These are phyloP conservation scores for Cyprinodon brontotheroides DNA, from an alignment of 2,113 vertebrate genomes.

Conservation along the genomic window DNA sequence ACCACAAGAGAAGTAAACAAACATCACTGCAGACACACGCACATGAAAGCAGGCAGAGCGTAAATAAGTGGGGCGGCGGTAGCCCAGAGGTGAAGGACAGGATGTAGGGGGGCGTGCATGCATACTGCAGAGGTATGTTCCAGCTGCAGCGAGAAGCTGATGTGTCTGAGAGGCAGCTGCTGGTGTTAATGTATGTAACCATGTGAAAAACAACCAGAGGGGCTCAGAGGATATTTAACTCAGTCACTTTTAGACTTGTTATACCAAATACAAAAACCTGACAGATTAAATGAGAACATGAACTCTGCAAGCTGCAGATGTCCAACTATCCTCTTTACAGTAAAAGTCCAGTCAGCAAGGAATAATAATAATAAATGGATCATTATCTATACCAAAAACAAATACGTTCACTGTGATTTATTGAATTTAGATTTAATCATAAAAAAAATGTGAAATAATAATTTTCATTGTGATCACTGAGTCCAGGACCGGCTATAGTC, in stretches of 20 bases:
- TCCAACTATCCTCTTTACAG: neutral
- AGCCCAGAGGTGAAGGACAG: slow-evolving; percentile 37
- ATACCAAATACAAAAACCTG: neutral
- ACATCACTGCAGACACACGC: slow-evolving; percentile 11
- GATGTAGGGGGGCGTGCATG: slow-evolving; percentile 1
- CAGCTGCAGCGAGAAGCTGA: neutral
- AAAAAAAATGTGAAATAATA: too few species aligned
- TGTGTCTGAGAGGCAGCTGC: slow-evolving; percentile 16
- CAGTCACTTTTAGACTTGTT: neutral
- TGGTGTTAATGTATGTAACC: slow-evolving; percentile 5
- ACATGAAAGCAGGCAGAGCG: slow-evolving; percentile 40
- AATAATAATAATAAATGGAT: too few species aligned
- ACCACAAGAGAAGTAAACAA: slow-evolving; percentile 54
- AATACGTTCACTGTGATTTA: too few species aligned
- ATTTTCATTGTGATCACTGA: too few species aligned
- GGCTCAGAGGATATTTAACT: neutral
- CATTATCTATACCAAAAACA: too few species aligned
- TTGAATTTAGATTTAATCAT: too few species aligned
- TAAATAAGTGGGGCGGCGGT: slow-evolving; percentile 38
- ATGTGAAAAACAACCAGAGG: neutral
- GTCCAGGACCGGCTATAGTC: too few species aligned
- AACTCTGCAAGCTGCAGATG: neutral
- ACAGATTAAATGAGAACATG: neutral
- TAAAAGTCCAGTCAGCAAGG: too few species aligned
- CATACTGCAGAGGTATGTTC: slow-evolving; percentile 18